Percentiles rank a stretch among this genome's conserved stretches.
Evolutionary conservation across 2,797 vertebrate genomes (phyloP).

Genomic region (Eulemur mongoz): DNA sequence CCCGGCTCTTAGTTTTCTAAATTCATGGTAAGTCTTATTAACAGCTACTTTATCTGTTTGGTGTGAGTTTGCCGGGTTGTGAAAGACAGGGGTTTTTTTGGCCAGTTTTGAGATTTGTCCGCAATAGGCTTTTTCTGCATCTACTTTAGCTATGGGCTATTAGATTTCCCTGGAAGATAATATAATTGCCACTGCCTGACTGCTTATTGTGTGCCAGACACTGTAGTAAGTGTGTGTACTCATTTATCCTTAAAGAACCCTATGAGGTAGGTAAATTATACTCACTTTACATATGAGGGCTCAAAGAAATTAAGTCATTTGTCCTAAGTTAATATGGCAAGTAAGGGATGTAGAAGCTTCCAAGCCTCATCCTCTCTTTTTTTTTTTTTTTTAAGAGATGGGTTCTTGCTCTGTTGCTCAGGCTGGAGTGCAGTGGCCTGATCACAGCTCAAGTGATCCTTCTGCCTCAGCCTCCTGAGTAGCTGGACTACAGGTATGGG

Average conservation of each 20-base stretch:
- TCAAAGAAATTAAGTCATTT: neutral
- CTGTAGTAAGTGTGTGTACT: neutral
- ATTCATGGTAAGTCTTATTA: neutral
- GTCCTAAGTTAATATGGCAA: neutral
- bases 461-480: neutral
- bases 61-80: neutral
- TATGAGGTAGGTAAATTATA: neutral
- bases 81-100: neutral
- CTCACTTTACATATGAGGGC: neutral
- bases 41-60: neutral
- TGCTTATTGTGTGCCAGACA: neutral
- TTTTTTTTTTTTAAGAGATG: neutral
- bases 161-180: constrained; percentile 2
- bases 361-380: neutral
- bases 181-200: neutral
- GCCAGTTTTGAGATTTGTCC: neutral
- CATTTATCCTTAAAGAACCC: neutral
- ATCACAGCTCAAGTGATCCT: neutral
- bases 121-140: neutral
- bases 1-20: neutral
- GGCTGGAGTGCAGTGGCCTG: neutral
- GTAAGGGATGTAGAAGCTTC: neutral
- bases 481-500: neutral
- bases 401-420: neutral
- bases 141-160: neutral